Evolutionary conservation across 2,797 vertebrate species (phyloP), one percentile per base, ranked within the genome.

Genomic region (Synaphobranchus kaupii): DNA sequence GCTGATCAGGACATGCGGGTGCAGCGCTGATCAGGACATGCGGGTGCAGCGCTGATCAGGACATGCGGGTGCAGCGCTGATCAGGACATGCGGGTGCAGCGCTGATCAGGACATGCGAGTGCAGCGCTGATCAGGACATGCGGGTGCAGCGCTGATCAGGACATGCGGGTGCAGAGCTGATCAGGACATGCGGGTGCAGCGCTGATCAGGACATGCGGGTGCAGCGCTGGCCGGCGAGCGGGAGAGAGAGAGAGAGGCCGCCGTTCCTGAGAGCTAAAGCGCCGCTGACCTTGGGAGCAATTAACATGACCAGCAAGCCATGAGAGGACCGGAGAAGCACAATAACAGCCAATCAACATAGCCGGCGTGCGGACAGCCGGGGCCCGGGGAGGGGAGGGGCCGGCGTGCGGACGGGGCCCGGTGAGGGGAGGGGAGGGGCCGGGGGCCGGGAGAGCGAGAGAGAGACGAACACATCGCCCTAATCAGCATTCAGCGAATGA

Each of bases 11-110:
- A n/a, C n/a, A n/a, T n/a, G n/a, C n/a, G n/a, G n/a, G n/a, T n/a
- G n/a, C n/a, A n/a, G n/a, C n/a, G n/a, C n/a, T n/a, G n/a, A 96
- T 95, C 94, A 95, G 95, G 95, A 95, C 94, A 95, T 95, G 95
- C 93, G 95, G 95, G 95, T 96, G 94, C 93, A 89, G 92, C 90
- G 88, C 89, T 88, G 84, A n/a, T n/a, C n/a, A n/a, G n/a, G n/a
- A n/a, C n/a, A n/a, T 90, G 84, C 9, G 87, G 63, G 63, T n/a
- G 12, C 47, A 50, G 71, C 34, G 54, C 47, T n/a, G 73, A 96
- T 95, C 94, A 95, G 95, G 95, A 95, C 94, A 95, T 95, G 95
- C 93, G 95, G 95, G 95, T 96, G 94, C 93, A 89, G 92, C 90
- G 88, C 89, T 88, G 84, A n/a, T n/a, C n/a, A n/a, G n/a, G n/a